Percentiles rank a stretch among this genome's conserved stretches.
These are phyloP conservation scores for Colostygia pectinataria DNA, from an alignment of 2,888 invertebrate genomes.

Conservation along the genomic window DNA sequence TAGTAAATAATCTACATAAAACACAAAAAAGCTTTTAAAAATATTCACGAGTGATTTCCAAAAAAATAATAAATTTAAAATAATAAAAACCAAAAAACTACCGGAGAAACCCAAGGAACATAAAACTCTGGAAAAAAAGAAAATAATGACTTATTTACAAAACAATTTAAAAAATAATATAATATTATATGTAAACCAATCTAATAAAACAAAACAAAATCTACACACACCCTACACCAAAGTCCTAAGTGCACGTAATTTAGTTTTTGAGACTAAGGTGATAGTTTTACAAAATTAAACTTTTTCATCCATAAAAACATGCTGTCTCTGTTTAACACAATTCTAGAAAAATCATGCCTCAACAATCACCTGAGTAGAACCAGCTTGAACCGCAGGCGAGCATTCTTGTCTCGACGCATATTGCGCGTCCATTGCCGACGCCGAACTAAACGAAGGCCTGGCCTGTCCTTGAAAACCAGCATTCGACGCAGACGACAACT, in stretches of 20 bases:
- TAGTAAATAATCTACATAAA: conserved; percentile 36
- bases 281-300: conserved; percentile 5
- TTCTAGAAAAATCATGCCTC: conserved; percentile 23
- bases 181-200: too few relatives aligned
- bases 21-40: conserved; percentile 6
- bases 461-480: conserved; percentile 36
- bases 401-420: conserved; percentile 62
- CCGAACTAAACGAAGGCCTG: conserved; percentile 45
- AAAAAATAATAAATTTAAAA: conserved; percentile 42
- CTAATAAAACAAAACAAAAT: too few relatives aligned
- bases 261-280: too few relatives aligned
- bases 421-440: conserved; percentile 48
- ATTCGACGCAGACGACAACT: conserved; percentile 36
- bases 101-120: conserved; percentile 76
- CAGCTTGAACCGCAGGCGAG: conserved; percentile 44
- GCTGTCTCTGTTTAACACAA: conserved; percentile 29
- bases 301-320: conserved; percentile 30
- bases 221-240: neutral
- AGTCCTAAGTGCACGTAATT: too few relatives aligned
- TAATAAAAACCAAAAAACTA: conserved; percentile 68
- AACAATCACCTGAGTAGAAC: conserved; percentile 53
- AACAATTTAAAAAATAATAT: conserved; percentile 26
- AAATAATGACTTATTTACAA: conserved; percentile 46
- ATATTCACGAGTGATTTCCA: conserved; percentile 51
- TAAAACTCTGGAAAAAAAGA: conserved; percentile 70